Percentiles rank a stretch among this genome's conserved stretches.
Conservation (phyloP, 2,797 vertebrate genomes). For the Todus mexicanus region DNA sequence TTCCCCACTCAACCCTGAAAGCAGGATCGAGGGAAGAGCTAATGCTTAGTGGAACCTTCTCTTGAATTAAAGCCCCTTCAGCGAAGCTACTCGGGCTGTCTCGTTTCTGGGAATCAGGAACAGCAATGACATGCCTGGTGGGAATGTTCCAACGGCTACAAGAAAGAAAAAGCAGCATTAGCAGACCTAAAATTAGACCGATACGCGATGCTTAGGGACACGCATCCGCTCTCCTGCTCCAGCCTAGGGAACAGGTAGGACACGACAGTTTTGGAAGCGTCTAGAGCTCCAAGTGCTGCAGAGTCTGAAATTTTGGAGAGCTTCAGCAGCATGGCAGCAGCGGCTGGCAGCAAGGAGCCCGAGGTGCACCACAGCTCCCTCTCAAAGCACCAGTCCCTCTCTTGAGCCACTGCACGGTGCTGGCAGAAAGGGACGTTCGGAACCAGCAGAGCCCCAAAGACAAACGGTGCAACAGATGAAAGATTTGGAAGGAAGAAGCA, state of each 20-base stretch:
- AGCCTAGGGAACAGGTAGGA: not conserved
- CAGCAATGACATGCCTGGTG: rapidly evolving
- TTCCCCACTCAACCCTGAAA: rapidly evolving
- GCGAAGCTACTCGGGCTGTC: not conserved
- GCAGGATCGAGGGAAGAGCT: rapidly evolving
- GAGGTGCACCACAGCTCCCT: not conserved
- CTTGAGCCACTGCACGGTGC: not conserved
- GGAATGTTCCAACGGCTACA: not conserved
- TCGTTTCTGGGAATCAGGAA: not conserved
- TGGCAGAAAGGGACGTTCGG: not conserved
- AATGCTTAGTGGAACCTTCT: rapidly evolving
- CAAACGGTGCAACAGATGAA: not conserved
- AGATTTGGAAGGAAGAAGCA: not conserved
- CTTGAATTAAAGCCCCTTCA: not conserved
- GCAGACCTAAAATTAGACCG: not conserved
- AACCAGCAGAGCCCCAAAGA: not conserved
- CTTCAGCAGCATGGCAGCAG: not conserved
- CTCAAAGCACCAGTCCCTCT: not conserved
- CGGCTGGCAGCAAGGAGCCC: not conserved
- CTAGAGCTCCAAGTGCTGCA: not conserved
- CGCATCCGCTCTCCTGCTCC: rapidly evolving
- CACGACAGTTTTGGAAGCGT: not conserved
- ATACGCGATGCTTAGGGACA: rapidly evolving
- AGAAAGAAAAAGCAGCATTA: not conserved
- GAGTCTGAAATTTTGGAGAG: not conserved